Evolutionary conservation across 2,797 vertebrate species (phyloP).

Genomic region (Gymnothorax reevesii): DNA sequence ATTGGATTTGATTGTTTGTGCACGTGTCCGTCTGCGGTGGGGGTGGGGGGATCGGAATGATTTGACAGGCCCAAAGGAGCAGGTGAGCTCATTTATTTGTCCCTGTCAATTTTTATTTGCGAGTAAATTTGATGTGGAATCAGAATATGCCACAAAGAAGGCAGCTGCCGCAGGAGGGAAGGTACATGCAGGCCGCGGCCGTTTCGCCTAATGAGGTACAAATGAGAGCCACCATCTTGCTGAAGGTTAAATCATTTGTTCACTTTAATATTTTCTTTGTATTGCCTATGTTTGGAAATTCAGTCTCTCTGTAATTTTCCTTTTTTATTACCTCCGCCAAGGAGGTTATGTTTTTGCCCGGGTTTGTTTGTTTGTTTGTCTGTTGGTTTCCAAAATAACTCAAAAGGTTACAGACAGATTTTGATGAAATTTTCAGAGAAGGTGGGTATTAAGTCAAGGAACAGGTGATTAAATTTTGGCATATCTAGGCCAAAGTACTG

Average conservation of each 20-base stretch:
- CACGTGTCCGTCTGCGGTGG: background rate
- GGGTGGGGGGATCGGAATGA: background rate
- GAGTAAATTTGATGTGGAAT: conserved; percentile 26
- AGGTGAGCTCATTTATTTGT: conserved; percentile 37
- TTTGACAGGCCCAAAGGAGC: conserved; percentile 18
- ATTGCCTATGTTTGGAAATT: conserved; percentile 12
- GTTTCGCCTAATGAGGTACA: conserved; percentile 17
- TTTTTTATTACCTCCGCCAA: no score
- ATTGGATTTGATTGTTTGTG: conserved; percentile 14
- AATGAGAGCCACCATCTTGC: conserved; percentile 6
- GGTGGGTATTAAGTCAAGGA: no score
- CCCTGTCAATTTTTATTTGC: conserved; percentile 32
- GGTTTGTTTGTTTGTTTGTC: no score
- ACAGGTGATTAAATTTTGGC: no score
- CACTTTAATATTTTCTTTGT: background rate
- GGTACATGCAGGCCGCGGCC: background rate
- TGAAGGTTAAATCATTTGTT: conserved; percentile 1
- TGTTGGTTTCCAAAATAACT: no score
- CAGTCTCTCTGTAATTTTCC: background rate
- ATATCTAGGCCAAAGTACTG: no score
- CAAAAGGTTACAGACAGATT: no score
- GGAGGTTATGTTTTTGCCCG: no score
- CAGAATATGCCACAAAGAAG: background rate
- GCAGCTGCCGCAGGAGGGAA: background rate
- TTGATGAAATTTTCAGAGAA: no score